phyloP scores from a whole-genome alignment of 2,113 vertebrate genomes.

The Zosterops pallidus region DNA sequence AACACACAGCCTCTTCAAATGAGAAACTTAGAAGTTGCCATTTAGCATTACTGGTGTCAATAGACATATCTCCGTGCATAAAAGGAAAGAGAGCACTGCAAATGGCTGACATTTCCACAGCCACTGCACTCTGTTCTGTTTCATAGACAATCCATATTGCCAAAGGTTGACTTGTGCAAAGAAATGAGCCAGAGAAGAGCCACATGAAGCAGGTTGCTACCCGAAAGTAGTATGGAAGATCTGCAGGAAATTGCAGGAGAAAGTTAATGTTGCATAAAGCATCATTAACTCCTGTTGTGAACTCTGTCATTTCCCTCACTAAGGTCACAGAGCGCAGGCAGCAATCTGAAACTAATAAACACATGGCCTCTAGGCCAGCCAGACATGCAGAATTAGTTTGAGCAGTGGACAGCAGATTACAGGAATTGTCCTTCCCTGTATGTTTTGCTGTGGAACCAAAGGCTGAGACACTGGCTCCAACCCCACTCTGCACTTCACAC shows the following conservation, averaged over 20 bases:
- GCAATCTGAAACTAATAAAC: conserved; percentile 10
- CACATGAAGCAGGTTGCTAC: not conserved
- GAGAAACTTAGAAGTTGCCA: not conserved
- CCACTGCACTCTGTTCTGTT: not conserved
- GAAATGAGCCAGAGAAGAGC: conserved; percentile 18
- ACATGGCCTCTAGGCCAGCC: not conserved
- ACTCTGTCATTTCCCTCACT: not conserved
- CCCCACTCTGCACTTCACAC: not conserved
- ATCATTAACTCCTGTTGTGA: conserved; percentile 22
- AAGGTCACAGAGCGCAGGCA: not conserved
- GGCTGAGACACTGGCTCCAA: not conserved
- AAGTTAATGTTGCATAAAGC: conserved; percentile 30
- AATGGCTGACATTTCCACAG: not conserved
- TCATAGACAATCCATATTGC: not conserved
- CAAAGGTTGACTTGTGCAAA: not conserved
- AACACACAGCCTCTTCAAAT: not conserved
- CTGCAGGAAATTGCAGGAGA: conserved; percentile 2
- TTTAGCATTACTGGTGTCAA: not conserved
- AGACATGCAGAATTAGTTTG: not conserved
- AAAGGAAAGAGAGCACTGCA: not conserved
- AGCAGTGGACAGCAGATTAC: not conserved
- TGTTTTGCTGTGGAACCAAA: not conserved
- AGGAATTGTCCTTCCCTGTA: not conserved
- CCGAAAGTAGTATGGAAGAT: not conserved
- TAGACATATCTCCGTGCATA: not conserved